Evolutionary conservation across 2,113 vertebrate genomes (phyloP).

Genomic region (Siphamia tubifer): DNA sequence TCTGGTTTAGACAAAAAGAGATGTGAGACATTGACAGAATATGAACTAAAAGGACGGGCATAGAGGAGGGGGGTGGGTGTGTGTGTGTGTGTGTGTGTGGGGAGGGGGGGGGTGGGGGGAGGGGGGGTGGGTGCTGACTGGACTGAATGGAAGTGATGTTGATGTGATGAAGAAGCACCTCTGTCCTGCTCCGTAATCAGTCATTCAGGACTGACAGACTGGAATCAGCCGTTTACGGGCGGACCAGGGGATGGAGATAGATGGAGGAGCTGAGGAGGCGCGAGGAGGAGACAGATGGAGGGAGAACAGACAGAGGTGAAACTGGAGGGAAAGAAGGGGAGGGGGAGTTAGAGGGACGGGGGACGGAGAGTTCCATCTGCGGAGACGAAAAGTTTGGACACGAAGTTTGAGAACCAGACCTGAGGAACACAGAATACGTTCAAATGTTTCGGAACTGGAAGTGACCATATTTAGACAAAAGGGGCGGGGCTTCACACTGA

Average conservation of each 20-base stretch:
- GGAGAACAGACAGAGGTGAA: not conserved
- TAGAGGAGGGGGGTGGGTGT: no score
- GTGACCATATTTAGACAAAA: no score
- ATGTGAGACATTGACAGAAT: not conserved
- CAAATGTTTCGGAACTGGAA: no score
- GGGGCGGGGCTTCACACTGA: no score
- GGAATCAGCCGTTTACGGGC: not conserved
- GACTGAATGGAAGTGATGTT: conserved; percentile 9
- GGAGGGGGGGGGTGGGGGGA: no score
- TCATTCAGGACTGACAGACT: conserved; percentile 34
- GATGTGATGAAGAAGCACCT: conserved; percentile 47
- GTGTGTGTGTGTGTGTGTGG: no score
- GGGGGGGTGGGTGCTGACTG: conserved; percentile 24
- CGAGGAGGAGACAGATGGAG: not conserved
- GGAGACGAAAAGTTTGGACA: no score
- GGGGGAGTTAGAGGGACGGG: not conserved
- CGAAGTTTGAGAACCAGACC: no score
- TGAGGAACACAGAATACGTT: no score
- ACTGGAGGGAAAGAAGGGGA: not conserved
- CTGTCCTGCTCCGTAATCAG: conserved; percentile 41
- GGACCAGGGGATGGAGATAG: not conserved
- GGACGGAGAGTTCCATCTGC: no score
- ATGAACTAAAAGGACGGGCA: not conserved
- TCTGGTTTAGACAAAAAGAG: no score
- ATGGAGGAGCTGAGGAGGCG: not conserved